phyloP scores from a whole-genome alignment of 2,113 vertebrate genomes.

The Vulpes ferrilata region DNA sequence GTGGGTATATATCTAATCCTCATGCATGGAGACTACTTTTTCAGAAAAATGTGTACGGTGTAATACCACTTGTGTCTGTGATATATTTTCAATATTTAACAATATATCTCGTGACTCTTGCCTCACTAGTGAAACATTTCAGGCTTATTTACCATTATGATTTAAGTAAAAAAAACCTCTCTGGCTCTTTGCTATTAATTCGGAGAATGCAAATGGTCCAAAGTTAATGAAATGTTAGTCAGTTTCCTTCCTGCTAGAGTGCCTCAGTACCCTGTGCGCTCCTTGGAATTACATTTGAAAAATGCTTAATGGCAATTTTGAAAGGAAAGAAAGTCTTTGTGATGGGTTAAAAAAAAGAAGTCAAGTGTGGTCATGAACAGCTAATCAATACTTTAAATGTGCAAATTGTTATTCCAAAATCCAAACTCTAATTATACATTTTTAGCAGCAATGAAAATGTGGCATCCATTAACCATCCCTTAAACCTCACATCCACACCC shows the following conservation, averaged over 20 bases:
- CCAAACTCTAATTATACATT: not conserved
- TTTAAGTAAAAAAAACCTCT: slow-evolving; percentile 56
- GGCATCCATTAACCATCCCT: not conserved
- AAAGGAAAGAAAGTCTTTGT: slow-evolving; percentile 14
- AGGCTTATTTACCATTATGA: slow-evolving; percentile 70
- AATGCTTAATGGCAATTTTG: slow-evolving; percentile 46
- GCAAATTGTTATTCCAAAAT: not conserved
- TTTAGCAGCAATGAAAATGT: slow-evolving; percentile 8
- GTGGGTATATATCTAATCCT: slow-evolving; percentile 82
- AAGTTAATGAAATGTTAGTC: slow-evolving; percentile 26
- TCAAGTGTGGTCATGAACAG: not conserved
- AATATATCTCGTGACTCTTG: slow-evolving; percentile 73
- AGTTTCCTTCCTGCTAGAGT: not conserved
- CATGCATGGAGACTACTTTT: slow-evolving; percentile 69
- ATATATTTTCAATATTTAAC: slow-evolving; percentile 74
- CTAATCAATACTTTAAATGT: slow-evolving; percentile 24
- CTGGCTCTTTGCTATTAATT: slow-evolving; percentile 68
- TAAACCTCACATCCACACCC: not conserved
- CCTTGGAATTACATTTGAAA: slow-evolving; percentile 28
- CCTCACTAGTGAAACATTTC: slow-evolving; percentile 72
- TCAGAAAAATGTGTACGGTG: slow-evolving; percentile 71
- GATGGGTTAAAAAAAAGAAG: not conserved
- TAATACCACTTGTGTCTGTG: slow-evolving; percentile 69
- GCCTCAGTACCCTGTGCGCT: not conserved
- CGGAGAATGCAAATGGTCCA: slow-evolving; percentile 38